A percentile compares a stretch with the other conserved stretches of the same genome.
These are phyloP conservation scores for Tortrix viridana DNA, from an alignment of 2,888 invertebrate genomes.

Conservation along the genomic window DNA sequence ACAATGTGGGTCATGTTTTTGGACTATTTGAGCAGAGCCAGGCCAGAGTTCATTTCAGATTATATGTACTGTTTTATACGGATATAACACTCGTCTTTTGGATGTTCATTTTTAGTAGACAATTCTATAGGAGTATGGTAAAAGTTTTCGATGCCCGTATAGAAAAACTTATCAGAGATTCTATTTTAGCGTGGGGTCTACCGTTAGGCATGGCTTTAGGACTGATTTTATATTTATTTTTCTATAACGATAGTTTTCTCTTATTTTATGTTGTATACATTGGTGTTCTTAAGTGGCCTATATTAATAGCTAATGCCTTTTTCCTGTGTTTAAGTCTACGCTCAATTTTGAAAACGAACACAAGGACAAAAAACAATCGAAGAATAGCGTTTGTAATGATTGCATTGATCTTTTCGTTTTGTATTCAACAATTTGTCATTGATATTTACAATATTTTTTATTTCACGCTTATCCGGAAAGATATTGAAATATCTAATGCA, in stretches of 20 bases:
- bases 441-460: slow-evolving; percentile 62
- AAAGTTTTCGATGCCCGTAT: slow-evolving; percentile 57
- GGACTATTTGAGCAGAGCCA: slow-evolving; percentile 38
- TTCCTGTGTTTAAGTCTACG: slow-evolving; percentile 58
- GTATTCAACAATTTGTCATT: slow-evolving; percentile 63
- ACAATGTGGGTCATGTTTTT: slow-evolving; percentile 52
- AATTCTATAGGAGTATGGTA: slow-evolving; percentile 67
- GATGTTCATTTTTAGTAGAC: slow-evolving; percentile 71
- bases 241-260: slow-evolving; percentile 40
- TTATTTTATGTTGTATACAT: slow-evolving; percentile 51
- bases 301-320: slow-evolving; percentile 60
- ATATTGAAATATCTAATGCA: slow-evolving; percentile 37
- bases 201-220: slow-evolving; percentile 51
- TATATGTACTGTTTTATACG: slow-evolving; percentile 55
- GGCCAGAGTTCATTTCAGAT: slow-evolving; percentile 46
- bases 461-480: slow-evolving; percentile 41
- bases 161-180: slow-evolving; percentile 54
- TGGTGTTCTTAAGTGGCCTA: slow-evolving; percentile 66
- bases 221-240: slow-evolving; percentile 41
- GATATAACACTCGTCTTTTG: slow-evolving; percentile 64
- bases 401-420: slow-evolving; percentile 64
- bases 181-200: slow-evolving; percentile 58
- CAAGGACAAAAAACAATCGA: slow-evolving; percentile 51
- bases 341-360: slow-evolving; percentile 57
- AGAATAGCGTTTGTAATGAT: slow-evolving; percentile 64